Evolutionary conservation across 2,797 vertebrate species (phyloP).

Genomic region (Emydoidea blandingii): DNA sequence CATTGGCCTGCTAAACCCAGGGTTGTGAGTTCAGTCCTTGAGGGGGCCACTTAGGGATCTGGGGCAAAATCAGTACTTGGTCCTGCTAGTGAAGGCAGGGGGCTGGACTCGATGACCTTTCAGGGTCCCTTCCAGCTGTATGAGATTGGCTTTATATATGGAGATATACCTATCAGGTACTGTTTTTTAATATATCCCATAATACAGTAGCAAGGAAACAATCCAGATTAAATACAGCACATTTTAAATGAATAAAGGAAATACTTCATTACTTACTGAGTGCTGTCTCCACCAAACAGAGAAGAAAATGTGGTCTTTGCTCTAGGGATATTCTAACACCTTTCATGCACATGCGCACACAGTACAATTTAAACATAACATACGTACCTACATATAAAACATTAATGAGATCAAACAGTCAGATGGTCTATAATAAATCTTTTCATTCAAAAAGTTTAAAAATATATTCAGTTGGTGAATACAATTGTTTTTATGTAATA

Average conservation of each 20-base stretch:
- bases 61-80: too few relatives aligned
- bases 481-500: background rate
- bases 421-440: background rate
- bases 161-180: background rate
- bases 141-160: too few relatives aligned
- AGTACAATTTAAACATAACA: background rate
- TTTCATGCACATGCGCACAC: background rate
- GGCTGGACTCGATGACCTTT: too few relatives aligned
- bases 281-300: rapidly evolving
- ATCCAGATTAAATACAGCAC: background rate
- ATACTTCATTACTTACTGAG: background rate
- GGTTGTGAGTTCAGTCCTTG: too few relatives aligned
- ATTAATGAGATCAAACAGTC: background rate
- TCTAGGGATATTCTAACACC: rapidly evolving
- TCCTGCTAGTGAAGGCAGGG: too few relatives aligned
- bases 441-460: background rate
- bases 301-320: background rate
- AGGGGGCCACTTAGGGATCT: too few relatives aligned
- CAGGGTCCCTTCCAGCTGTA: too few relatives aligned
- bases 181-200: background rate
- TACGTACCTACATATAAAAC: background rate
- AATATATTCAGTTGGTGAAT: background rate
- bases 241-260: rapidly evolving
- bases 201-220: background rate
- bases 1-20: too few relatives aligned